Percentiles rank a stretch among this genome's conserved stretches.
phyloP scores from a whole-genome alignment of 1,140 invertebrate species.

The Platorchestia sp. region DNA sequence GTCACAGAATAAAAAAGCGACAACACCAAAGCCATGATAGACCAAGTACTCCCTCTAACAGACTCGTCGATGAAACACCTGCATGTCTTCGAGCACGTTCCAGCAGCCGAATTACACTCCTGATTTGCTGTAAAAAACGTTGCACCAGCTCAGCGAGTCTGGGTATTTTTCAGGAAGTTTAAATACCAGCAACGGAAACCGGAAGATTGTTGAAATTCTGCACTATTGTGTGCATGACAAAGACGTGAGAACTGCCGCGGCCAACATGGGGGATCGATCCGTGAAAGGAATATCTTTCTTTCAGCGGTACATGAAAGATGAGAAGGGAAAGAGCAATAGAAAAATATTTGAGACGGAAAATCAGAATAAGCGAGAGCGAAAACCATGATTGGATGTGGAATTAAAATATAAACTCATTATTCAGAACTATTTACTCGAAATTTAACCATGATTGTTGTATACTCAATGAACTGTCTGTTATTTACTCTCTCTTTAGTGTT shows the following conservation, averaged over 20 bases:
- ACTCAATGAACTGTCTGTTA: neutral
- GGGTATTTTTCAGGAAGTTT: conserved; percentile 26
- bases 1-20: neutral
- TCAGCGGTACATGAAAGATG: conserved; percentile 29
- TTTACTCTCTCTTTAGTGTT: neutral
- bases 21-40: neutral
- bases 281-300: conserved; percentile 21
- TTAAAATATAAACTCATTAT: neutral
- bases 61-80: neutral
- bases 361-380: neutral
- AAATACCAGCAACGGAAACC: conserved; percentile 18
- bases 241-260: conserved; percentile 36
- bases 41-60: neutral
- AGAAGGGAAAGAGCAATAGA: neutral
- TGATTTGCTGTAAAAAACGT: conserved; percentile 4
- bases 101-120: neutral
- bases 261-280: neutral
- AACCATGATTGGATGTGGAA: neutral
- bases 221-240: conserved; percentile 14
- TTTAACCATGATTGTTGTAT: neutral
- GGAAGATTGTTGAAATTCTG: conserved; percentile 52
- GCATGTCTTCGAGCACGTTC: neutral
- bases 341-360: neutral
- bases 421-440: neutral
- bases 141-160: conserved; percentile 36